Evolutionary conservation across 2,113 vertebrate species (phyloP).

Genomic region (Sitta europaea): DNA sequence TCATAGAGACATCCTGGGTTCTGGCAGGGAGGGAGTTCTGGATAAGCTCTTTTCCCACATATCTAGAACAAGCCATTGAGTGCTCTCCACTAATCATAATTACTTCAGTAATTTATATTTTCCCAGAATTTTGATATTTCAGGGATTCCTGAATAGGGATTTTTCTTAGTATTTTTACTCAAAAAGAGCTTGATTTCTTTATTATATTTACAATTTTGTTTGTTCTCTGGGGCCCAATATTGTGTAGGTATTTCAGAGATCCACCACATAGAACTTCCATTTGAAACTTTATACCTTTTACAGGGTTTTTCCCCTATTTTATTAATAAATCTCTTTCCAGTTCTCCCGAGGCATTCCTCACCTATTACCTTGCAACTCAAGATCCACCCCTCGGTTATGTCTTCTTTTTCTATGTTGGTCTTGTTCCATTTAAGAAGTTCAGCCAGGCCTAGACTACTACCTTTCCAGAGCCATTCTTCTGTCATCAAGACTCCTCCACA

Average conservation of each 20-base stretch:
- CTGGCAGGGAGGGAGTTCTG: not conserved
- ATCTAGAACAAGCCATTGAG: not conserved
- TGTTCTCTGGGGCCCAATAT: not conserved
- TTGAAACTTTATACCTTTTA: not conserved
- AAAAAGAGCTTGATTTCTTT: not conserved
- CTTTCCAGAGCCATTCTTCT: not conserved
- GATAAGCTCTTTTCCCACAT: not conserved
- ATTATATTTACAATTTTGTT: not conserved
- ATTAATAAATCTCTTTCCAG: not conserved
- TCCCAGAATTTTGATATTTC: not conserved
- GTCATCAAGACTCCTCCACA: not conserved
- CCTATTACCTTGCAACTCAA: not conserved
- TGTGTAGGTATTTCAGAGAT: not conserved
- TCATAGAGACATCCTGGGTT: no score
- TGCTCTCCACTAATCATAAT: not conserved
- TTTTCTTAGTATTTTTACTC: not conserved
- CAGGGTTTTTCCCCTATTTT: not conserved
- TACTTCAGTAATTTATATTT: not conserved
- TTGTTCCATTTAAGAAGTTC: no score
- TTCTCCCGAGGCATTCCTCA: not conserved
- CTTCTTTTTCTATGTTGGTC: no score
- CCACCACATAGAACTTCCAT: not conserved
- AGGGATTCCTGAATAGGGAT: not conserved
- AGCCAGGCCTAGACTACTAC: no score
- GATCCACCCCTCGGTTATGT: not conserved